Evolutionary conservation across 2,113 vertebrate genomes (phyloP), one percentile per base, ranked within the genome.

Genomic region (Apistogramma diplotaenia): DNA sequence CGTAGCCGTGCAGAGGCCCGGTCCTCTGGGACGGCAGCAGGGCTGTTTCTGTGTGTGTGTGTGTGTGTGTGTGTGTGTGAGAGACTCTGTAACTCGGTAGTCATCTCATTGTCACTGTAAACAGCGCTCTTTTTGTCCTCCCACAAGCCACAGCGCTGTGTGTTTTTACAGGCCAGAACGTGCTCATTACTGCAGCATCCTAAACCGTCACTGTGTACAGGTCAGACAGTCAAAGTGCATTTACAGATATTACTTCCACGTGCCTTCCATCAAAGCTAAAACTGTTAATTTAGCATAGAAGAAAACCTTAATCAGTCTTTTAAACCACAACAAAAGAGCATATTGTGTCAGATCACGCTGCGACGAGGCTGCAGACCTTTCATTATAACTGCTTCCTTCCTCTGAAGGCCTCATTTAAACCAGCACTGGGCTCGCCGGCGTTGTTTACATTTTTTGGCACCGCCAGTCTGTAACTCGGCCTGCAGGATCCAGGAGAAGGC

Each of bases 41-140:
- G 18, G 49, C 10, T 12, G 15, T 54, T 53, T 73, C 75, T 55
- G 78, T 43, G 54, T 56, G 60, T 82, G 46, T 67, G 76, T 51
- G 55, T 72, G 75, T 49, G 80, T 49, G 19, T 5, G 19, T 33
- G 3, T 4, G 74, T 58, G 54, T 43, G 59, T 77, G 59, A 53
- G 67, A 2, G 18, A n/a, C 51, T 61, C n/a, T 81, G 70, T 79
- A 35, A 40, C 61, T 29, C 27, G 72, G 58, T 74, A 74, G 86
- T 80, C 76, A 33, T 83, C 72, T 82, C 82, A 83, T 92, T 84
- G 87, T 85, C 82, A 72, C 55, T 88, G 87, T 89, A 84, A 88
- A 88, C 83, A 88, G 62, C 21, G 8, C 75, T 81, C 62, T 77
- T 86, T 86, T 85, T 89, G 85, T 90, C 74, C 73, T 84, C 78